Percentiles rank a stretch among this genome's conserved stretches.
Evolutionary conservation across 1,140 invertebrate species (phyloP).

Genomic region (Cydia splendana): DNA sequence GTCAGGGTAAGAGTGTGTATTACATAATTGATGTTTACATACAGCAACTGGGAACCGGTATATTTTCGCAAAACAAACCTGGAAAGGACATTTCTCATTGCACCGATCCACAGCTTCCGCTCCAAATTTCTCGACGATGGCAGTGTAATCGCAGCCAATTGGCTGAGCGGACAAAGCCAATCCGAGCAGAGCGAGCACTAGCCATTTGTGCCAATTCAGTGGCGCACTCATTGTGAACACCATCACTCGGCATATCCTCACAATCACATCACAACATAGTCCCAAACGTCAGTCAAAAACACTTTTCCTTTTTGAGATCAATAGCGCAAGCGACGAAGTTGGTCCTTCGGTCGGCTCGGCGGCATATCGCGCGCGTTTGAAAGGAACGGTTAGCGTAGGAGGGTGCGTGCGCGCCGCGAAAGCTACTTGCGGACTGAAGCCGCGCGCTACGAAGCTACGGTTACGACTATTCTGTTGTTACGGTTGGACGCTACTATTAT

Average conservation of each 20-base stretch:
- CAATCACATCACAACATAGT: slow-evolving; percentile 45
- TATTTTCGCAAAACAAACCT: slow-evolving; percentile 54
- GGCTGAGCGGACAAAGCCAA: slow-evolving; percentile 78
- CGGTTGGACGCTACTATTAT: slow-evolving; percentile 65
- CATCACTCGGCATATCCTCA: slow-evolving; percentile 52
- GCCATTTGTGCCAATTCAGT: slow-evolving; percentile 77
- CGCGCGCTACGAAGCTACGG: slow-evolving; percentile 49
- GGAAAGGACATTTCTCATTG: slow-evolving; percentile 76
- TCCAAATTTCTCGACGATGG: slow-evolving; percentile 78
- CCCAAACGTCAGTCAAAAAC: slow-evolving; percentile 30
- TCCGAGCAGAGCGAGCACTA: slow-evolving; percentile 75
- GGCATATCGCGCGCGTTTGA: slow-evolving; percentile 28
- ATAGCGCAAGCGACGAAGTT: slow-evolving; percentile 37
- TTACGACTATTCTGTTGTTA: slow-evolving; percentile 44
- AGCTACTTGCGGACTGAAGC: slow-evolving; percentile 61
- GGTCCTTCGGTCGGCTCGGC: slow-evolving; percentile 25
- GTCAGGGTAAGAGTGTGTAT: background rate
- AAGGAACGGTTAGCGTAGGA: slow-evolving; percentile 26
- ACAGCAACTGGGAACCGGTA: background rate
- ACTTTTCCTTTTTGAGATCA: slow-evolving; percentile 32
- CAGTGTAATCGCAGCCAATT: slow-evolving; percentile 78
- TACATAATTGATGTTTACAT: background rate
- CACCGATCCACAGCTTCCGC: slow-evolving; percentile 74
- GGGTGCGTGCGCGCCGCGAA: slow-evolving; percentile 67
- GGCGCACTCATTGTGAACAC: slow-evolving; percentile 68